Conservation (phyloP, 2,113 vertebrate genomes). For the Ptychochromis oligacanthus region DNA sequence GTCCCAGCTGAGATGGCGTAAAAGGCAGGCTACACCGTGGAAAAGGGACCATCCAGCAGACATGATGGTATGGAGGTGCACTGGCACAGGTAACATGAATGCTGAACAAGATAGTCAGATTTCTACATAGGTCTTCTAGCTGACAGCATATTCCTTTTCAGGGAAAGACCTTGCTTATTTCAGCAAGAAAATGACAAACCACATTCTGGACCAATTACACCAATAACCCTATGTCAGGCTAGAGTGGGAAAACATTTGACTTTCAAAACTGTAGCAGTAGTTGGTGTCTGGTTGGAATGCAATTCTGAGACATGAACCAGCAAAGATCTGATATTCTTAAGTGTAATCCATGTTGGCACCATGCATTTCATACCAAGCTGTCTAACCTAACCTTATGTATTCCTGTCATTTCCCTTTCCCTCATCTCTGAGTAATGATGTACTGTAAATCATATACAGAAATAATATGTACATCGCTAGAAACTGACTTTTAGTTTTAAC, state of each 20-base stretch:
- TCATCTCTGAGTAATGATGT: not conserved
- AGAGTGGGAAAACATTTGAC: not conserved
- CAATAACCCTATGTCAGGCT: not conserved
- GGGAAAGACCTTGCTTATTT: not conserved
- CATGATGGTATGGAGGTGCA: no score
- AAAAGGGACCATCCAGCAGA: not conserved
- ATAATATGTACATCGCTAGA: not conserved
- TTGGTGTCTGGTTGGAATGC: constrained; percentile 14
- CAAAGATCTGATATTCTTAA: not conserved
- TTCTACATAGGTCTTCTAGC: no score
- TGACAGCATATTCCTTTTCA: not conserved
- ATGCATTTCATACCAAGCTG: not conserved
- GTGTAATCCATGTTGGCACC: not conserved
- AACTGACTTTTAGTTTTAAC: not conserved
- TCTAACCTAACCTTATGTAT: not conserved
- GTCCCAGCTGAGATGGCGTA: not conserved
- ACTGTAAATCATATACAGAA: not conserved
- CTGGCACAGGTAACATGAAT: no score
- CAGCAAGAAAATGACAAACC: not conserved
- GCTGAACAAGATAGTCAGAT: not conserved
- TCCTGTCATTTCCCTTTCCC: not conserved
- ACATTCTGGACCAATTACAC: not conserved
- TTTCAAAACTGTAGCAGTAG: not conserved
- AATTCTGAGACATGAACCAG: constrained; percentile 4
- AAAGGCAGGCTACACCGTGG: not conserved